phyloP scores from a whole-genome alignment of 2,113 vertebrate genomes.

The Ictalurus punctatus region DNA sequence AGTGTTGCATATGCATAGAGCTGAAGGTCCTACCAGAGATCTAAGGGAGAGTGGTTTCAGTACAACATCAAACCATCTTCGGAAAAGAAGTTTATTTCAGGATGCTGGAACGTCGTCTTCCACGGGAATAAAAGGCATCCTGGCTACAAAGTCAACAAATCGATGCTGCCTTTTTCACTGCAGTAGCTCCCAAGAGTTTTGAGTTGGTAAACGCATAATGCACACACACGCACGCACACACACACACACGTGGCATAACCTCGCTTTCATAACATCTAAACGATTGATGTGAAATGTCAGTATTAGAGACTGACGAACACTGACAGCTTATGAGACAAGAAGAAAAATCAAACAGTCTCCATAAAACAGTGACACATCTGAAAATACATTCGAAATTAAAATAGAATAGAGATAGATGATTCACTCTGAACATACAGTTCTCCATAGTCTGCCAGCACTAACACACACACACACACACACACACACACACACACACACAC shows the following conservation, averaged over 20 bases:
- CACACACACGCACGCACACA: background rate
- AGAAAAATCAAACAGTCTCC: background rate
- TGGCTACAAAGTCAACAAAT: constrained; percentile 28
- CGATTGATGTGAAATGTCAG: constrained; percentile 11
- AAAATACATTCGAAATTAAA: background rate
- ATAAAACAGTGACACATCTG: background rate
- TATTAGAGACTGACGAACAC: background rate
- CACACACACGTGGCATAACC: background rate
- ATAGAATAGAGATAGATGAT: background rate
- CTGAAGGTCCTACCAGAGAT: background rate
- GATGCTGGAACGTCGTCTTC: constrained; percentile 1
- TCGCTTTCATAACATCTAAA: constrained; percentile 5
- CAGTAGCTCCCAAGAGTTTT: background rate
- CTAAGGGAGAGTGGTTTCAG: background rate
- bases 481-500: background rate
- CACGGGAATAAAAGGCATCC: background rate
- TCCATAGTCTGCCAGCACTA: background rate
- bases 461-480: background rate
- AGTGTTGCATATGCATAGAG: background rate
- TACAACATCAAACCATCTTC: constrained; percentile 10
- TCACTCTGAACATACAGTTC: background rate
- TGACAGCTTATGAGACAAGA: background rate
- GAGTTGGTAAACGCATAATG: constrained; percentile 18
- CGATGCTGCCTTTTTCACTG: constrained; percentile 2
- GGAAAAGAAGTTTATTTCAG: constrained; percentile 25